Percentiles rank a stretch among this genome's conserved stretches.
These are phyloP conservation scores for Brachionus sp. DNA, from an alignment of 1,140 invertebrate genomes.

Conservation along the genomic window DNA sequence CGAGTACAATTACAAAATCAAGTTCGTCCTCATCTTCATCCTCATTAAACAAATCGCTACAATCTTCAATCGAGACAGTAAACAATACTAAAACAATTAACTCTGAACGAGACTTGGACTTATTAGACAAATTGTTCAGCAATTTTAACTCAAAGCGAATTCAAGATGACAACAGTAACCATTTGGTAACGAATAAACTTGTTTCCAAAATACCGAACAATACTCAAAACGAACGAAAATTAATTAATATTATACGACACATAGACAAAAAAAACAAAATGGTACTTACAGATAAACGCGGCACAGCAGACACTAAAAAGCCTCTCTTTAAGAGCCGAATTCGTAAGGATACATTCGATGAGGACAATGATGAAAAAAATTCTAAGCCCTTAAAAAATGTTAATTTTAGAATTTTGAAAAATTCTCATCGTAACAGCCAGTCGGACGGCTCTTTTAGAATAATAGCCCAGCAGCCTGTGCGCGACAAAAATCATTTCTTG, in stretches of 20 bases:
- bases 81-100: not conserved
- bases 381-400: conserved; percentile 25
- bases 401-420: conserved; percentile 38
- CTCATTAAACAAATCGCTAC: conserved; percentile 7
- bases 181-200: not conserved
- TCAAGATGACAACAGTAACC: not conserved
- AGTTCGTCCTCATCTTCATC: not conserved
- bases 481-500: not conserved
- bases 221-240: not conserved
- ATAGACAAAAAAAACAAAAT: not conserved
- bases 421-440: not conserved
- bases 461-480: not conserved
- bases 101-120: not conserved
- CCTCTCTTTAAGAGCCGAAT: not conserved
- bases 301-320: not conserved
- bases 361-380: not conserved
- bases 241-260: not conserved
- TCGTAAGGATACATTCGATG: not conserved
- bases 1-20: conserved; percentile 7
- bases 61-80: not conserved
- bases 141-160: not conserved
- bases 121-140: not conserved
- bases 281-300: not conserved
- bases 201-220: not conserved
- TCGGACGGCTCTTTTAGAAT: not conserved